Evolutionary conservation across 2,888 invertebrate genomes (phyloP).

Genomic region (Tenthredo amoena): DNA sequence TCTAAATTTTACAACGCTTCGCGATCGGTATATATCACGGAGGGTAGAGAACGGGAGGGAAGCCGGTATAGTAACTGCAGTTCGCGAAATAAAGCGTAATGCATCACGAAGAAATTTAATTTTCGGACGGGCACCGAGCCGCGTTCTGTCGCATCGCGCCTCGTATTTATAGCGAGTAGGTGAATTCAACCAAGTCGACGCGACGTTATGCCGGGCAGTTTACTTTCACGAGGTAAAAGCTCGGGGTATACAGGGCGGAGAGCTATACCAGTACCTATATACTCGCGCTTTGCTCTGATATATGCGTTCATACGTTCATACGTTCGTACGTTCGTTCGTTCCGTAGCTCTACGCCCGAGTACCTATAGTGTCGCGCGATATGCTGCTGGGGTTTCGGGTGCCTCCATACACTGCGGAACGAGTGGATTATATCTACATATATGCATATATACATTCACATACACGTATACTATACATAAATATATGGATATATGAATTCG

Average conservation of each 20-base stretch:
- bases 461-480: neutral
- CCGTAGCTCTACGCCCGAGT: too few relatives aligned
- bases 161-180: neutral
- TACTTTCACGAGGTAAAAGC: constrained; percentile 29
- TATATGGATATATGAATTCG: neutral
- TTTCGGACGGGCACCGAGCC: neutral
- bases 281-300: too few relatives aligned
- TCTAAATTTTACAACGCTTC: neutral
- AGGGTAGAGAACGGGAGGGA: neutral
- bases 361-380: too few relatives aligned
- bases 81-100: neutral
- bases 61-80: too few relatives aligned
- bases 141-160: neutral
- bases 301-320: too few relatives aligned
- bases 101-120: constrained; percentile 20
- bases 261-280: too few relatives aligned
- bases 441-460: neutral
- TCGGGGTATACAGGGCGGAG: too few relatives aligned
- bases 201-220: constrained; percentile 28
- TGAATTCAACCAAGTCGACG: constrained; percentile 26
- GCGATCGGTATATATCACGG: neutral
- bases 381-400: too few relatives aligned
- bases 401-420: too few relatives aligned
- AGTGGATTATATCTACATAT: neutral
- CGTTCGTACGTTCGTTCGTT: too few relatives aligned